Evolutionary conservation across 2,888 invertebrate genomes (phyloP).

Genomic region (Mythimna ferrago): DNA sequence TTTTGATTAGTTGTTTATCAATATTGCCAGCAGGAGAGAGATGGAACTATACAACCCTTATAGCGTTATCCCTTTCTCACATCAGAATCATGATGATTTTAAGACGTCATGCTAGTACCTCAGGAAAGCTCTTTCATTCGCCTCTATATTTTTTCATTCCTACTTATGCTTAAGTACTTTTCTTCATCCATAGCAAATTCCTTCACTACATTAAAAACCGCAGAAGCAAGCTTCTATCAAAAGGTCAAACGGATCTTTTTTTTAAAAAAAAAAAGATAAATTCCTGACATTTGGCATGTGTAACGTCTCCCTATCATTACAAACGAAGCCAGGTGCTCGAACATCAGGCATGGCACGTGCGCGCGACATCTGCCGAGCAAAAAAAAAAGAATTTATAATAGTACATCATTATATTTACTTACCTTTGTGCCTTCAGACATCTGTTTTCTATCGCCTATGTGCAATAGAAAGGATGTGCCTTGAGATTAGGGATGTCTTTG

Average conservation of each 20-base stretch:
- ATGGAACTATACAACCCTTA: too few relatives aligned
- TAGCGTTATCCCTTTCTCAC: too few relatives aligned
- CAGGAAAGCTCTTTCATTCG: background rate
- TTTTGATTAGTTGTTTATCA: too few relatives aligned
- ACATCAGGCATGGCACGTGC: conserved; percentile 84
- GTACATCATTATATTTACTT: conserved; percentile 74
- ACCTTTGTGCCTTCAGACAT: conserved; percentile 80
- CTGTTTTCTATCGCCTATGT: conserved; percentile 75
- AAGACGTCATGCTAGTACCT: too few relatives aligned
- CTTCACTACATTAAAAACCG: conserved; percentile 5
- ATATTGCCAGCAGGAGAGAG: too few relatives aligned
- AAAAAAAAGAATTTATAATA: conserved; percentile 74
- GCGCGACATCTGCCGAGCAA: conserved; percentile 82
- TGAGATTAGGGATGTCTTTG: conserved; percentile 25
- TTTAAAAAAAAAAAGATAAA: conserved; percentile 40
- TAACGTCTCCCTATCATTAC: conserved; percentile 77
- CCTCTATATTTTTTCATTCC: background rate
- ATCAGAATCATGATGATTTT: too few relatives aligned
- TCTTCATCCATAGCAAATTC: background rate
- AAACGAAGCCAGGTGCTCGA: conserved; percentile 80
- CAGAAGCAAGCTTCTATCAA: conserved; percentile 12
- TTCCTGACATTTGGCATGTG: conserved; percentile 70
- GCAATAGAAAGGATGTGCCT: conserved; percentile 47
- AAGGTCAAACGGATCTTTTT: conserved; percentile 38
- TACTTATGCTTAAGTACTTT: background rate